Percentiles rank a stretch among this genome's conserved stretches.
Conservation (phyloP, 2,113 vertebrate genomes). For the Ictidomys tridecemlineatus region DNA sequence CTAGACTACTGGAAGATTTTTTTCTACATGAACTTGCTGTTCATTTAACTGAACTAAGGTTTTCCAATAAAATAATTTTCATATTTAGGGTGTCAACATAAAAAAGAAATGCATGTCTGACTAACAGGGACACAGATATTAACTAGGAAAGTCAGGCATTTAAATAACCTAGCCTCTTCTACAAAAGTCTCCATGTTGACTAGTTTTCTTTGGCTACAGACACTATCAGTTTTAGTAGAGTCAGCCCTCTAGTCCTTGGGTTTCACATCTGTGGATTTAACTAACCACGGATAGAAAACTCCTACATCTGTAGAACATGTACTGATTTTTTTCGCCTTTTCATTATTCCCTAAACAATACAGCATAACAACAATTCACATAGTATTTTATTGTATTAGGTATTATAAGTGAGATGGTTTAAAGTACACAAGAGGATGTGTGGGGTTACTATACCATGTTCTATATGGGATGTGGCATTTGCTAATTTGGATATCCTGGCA, state of each 20-base stretch:
- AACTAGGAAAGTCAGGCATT: not conserved
- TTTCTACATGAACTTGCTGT: constrained; percentile 24
- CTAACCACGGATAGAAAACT: not conserved
- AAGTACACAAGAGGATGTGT: not conserved
- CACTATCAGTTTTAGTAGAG: not conserved
- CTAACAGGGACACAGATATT: not conserved
- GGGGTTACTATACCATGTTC: not conserved
- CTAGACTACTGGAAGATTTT: not conserved
- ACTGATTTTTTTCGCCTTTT: not conserved
- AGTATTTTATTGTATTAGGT: not conserved
- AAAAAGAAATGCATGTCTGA: not conserved
- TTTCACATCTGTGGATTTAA: not conserved
- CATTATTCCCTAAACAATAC: no score
- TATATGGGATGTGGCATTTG: not conserved
- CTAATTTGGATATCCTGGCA: not conserved
- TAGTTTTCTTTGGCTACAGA: not conserved
- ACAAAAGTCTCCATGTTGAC: not conserved
- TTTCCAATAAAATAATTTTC: constrained; percentile 37
- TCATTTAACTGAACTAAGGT: constrained; percentile 3
- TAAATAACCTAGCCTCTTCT: not conserved
- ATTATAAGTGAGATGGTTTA: not conserved
- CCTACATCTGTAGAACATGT: not conserved
- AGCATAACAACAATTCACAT: not conserved
- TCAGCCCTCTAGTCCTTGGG: not conserved
- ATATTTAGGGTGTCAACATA: constrained; percentile 1